These are phyloP conservation scores for Drosophila mauritiana DNA, from an alignment of 1,140 invertebrate species.

Conservation along the genomic window DNA sequence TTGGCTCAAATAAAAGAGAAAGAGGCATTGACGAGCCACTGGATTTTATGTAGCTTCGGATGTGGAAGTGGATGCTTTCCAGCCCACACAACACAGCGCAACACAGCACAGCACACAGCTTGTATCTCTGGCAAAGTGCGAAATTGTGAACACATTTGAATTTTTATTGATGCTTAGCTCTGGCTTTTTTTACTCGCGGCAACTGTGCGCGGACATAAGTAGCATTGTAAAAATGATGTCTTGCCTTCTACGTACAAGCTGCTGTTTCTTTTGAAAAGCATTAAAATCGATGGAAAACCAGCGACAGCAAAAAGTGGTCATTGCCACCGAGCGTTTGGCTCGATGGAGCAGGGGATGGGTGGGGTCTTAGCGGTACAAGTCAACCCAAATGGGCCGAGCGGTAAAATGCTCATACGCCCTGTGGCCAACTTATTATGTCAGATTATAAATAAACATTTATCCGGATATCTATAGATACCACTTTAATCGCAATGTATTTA, in stretches of 20 bases:
- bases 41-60: slow-evolving; percentile 22
- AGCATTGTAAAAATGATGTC: slow-evolving; percentile 81
- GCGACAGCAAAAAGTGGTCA: slow-evolving; percentile 43
- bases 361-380: slow-evolving; percentile 29
- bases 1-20: slow-evolving; percentile 57
- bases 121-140: slow-evolving; percentile 61
- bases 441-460: slow-evolving; percentile 12
- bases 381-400: slow-evolving; percentile 22
- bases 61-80: slow-evolving; percentile 48
- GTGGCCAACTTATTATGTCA: slow-evolving; percentile 36
- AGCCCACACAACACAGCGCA: slow-evolving; percentile 41
- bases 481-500: slow-evolving; percentile 25
- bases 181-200: slow-evolving; percentile 15
- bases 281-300: slow-evolving; percentile 74
- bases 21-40: slow-evolving; percentile 51
- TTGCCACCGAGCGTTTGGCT: slow-evolving; percentile 35
- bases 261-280: slow-evolving; percentile 59
- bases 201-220: slow-evolving; percentile 65
- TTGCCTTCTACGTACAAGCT: slow-evolving; percentile 80
- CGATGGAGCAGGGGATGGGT: no score
- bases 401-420: slow-evolving; percentile 41
- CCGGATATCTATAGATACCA: not conserved
- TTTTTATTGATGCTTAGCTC: slow-evolving; percentile 74
- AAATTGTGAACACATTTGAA: slow-evolving; percentile 77
- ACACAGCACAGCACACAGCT: not conserved